Conservation (phyloP, 2,113 vertebrate species). For the Nanger granti region DNA sequence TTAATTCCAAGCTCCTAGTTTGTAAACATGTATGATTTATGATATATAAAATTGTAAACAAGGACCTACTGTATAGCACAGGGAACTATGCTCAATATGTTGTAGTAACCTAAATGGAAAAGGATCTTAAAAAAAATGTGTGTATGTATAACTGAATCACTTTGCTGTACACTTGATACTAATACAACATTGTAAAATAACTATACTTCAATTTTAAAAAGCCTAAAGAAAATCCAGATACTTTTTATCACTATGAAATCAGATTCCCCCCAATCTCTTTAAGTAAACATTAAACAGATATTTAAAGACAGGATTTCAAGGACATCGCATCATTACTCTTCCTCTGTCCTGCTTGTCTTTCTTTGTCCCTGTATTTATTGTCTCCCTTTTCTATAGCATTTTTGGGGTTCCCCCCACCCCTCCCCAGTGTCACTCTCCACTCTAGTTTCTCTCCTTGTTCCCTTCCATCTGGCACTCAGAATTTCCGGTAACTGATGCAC, state of each 20-base stretch:
- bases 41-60: not conserved
- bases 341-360: not conserved
- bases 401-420: not conserved
- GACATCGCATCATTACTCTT: not conserved
- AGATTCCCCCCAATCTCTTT: not conserved
- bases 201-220: not conserved
- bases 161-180: not conserved
- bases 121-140: not conserved
- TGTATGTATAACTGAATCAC: not conserved
- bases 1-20: not conserved
- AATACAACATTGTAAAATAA: not conserved
- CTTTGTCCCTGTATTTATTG: not conserved
- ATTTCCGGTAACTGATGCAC: not conserved
- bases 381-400: not conserved
- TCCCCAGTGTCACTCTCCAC: accelerated
- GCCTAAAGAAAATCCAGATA: not conserved
- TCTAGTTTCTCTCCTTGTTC: not conserved
- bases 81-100: not conserved
- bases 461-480: not conserved
- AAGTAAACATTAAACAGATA: not conserved
- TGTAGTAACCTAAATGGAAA: not conserved
- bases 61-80: not conserved
- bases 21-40: not conserved
- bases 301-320: not conserved
- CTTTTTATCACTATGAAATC: not conserved